Evolutionary conservation across 2,888 invertebrate species (phyloP).

Genomic region (Spodoptera exigua): DNA sequence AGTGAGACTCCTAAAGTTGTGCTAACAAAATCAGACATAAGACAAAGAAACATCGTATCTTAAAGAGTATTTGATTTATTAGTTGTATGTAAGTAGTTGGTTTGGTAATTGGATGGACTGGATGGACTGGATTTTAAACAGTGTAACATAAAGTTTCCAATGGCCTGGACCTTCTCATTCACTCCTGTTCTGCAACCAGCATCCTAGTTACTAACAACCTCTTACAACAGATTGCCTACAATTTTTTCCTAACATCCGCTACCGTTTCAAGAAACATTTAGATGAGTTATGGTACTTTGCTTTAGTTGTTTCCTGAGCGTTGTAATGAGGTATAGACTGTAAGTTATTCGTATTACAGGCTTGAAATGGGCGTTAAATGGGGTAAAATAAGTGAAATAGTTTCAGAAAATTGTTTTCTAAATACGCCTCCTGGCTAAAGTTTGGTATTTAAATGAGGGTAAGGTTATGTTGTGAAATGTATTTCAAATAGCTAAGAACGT

Average conservation of each 20-base stretch:
- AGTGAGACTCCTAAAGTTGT: too few relatives aligned
- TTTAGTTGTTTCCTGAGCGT: conserved; percentile 44
- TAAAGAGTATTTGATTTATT: too few relatives aligned
- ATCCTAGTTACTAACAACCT: conserved; percentile 44
- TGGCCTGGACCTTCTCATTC: conserved; percentile 16
- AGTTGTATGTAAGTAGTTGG: too few relatives aligned
- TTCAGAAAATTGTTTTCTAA: conserved; percentile 25
- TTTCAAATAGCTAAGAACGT: too few relatives aligned
- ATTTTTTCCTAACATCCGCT: conserved; percentile 57
- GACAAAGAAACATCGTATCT: too few relatives aligned
- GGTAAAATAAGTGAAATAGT: conserved; percentile 21
- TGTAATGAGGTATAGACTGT: conserved; percentile 49
- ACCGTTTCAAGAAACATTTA: conserved; percentile 53
- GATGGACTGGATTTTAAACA: too few relatives aligned
- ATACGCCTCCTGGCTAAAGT: conserved; percentile 9
- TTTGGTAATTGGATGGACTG: too few relatives aligned
- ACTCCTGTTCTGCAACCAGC: neutral
- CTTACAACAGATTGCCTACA: conserved; percentile 49
- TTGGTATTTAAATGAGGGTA: too few relatives aligned
- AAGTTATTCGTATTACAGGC: conserved; percentile 29
- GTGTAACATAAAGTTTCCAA: neutral
- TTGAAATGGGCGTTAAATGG: conserved; percentile 8
- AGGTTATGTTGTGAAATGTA: too few relatives aligned
- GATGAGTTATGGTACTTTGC: conserved; percentile 52
- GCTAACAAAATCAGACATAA: too few relatives aligned